Percentiles rank a stretch among this genome's conserved stretches.
These are phyloP conservation scores for Eulithis testata DNA, from an alignment of 2,888 invertebrate species.

Conservation along the genomic window DNA sequence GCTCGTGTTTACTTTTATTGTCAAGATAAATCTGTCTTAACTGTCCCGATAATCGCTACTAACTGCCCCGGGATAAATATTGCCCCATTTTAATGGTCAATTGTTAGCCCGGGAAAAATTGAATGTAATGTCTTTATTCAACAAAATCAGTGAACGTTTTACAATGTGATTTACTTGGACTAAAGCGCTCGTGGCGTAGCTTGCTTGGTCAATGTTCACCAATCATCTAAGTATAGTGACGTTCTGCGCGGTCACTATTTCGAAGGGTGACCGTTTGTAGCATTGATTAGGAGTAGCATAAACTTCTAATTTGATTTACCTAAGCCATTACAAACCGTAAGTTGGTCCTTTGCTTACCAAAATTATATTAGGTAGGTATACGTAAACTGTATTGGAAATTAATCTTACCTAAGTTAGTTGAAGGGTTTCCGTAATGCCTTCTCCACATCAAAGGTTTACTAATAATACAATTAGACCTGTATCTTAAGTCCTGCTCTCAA, in stretches of 20 bases:
- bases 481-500: neutral
- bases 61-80: slow-evolving; percentile 68
- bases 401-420: slow-evolving; percentile 12
- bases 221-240: no score
- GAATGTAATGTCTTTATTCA: slow-evolving; percentile 32
- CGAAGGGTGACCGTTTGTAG: no score
- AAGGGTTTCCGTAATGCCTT: slow-evolving; percentile 8
- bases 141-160: slow-evolving; percentile 10
- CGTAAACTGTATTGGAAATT: slow-evolving; percentile 9
- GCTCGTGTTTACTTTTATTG: slow-evolving; percentile 81
- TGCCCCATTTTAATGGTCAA: slow-evolving; percentile 38
- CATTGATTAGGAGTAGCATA: neutral
- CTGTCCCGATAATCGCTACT: slow-evolving; percentile 79
- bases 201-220: no score
- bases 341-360: slow-evolving; percentile 2
- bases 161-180: no score
- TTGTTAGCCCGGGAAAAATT: slow-evolving; percentile 36
- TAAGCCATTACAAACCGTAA: slow-evolving; percentile 1
- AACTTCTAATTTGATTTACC: neutral
- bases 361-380: slow-evolving; percentile 6
- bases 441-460: slow-evolving; percentile 43
- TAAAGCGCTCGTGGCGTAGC: no score
- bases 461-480: slow-evolving; percentile 47
- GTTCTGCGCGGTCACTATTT: no score
- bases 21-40: slow-evolving; percentile 81